Evolutionary conservation across 2,113 vertebrate genomes (phyloP).

Genomic region (Plecotus auritus): DNA sequence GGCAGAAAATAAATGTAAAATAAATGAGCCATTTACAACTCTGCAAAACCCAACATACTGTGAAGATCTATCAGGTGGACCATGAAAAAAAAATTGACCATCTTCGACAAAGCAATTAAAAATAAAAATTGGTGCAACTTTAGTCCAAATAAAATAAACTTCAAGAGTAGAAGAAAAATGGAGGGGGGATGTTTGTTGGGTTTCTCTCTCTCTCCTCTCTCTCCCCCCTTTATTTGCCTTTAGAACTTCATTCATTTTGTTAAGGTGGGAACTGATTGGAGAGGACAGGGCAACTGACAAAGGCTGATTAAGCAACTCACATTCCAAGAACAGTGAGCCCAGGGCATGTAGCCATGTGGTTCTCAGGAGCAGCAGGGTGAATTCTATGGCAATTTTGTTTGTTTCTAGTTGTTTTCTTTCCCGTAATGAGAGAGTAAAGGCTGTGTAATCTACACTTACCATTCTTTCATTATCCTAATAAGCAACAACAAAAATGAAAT

Average conservation of each 20-base stretch:
- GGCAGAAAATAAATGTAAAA: conserved; percentile 60
- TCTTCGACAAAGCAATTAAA: conserved; percentile 61
- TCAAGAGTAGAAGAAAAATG: background rate
- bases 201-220: background rate
- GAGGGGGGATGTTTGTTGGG: background rate
- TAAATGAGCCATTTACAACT: conserved; percentile 50
- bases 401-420: conserved; percentile 23
- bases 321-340: background rate
- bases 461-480: conserved; percentile 60
- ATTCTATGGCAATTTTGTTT: background rate
- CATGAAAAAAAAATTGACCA: conserved; percentile 44
- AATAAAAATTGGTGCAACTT: conserved; percentile 50
- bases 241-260: background rate
- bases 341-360: rapidly evolving
- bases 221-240: background rate
- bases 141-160: conserved; percentile 26
- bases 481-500: conserved; percentile 37
- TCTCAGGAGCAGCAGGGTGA: rapidly evolving
- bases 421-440: conserved; percentile 69
- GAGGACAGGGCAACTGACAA: background rate
- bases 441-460: conserved; percentile 34
- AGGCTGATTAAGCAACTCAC: background rate
- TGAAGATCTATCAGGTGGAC: conserved; percentile 55
- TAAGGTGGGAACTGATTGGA: background rate
- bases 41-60: conserved; percentile 42